Percentiles rank a stretch among this genome's conserved stretches.
These are phyloP conservation scores for Euplexia lucipara DNA, from an alignment of 2,888 invertebrate species.

Conservation along the genomic window DNA sequence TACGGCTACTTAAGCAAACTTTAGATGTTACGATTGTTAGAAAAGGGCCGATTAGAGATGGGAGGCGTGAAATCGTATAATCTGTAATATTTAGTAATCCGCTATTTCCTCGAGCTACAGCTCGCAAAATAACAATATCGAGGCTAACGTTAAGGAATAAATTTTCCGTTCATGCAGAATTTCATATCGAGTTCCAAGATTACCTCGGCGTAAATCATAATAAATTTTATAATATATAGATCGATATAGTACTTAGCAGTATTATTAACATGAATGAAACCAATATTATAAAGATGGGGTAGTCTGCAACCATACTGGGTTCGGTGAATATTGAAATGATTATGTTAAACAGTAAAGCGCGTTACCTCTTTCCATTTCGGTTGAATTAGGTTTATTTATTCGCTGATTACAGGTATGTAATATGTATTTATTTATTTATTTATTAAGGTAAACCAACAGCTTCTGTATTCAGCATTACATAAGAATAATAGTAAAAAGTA, in stretches of 20 bases:
- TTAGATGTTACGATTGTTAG: slow-evolving; percentile 47
- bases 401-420: too few relatives aligned
- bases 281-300: slow-evolving; percentile 4
- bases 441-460: too few relatives aligned
- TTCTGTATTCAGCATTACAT: too few relatives aligned
- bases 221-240: too few relatives aligned
- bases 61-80: slow-evolving; percentile 34
- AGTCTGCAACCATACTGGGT: neutral
- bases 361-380: neutral
- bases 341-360: slow-evolving; percentile 5
- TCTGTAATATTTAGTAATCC: slow-evolving; percentile 28
- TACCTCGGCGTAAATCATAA: slow-evolving; percentile 23
- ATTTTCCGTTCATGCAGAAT: slow-evolving; percentile 37
- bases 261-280: slow-evolving; percentile 9
- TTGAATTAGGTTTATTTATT: slow-evolving; percentile 2
- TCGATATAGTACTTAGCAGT: too few relatives aligned
- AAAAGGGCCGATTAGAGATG: slow-evolving; percentile 32
- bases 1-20: slow-evolving; percentile 52
- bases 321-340: slow-evolving; percentile 13
- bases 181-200: slow-evolving; percentile 26
- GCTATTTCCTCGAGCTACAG: slow-evolving; percentile 24
- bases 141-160: slow-evolving; percentile 26
- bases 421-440: too few relatives aligned
- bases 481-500: too few relatives aligned
- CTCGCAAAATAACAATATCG: slow-evolving; percentile 32